Evolutionary conservation across 2,888 invertebrate species (phyloP).

Genomic region (Ariolimax columbianus): DNA sequence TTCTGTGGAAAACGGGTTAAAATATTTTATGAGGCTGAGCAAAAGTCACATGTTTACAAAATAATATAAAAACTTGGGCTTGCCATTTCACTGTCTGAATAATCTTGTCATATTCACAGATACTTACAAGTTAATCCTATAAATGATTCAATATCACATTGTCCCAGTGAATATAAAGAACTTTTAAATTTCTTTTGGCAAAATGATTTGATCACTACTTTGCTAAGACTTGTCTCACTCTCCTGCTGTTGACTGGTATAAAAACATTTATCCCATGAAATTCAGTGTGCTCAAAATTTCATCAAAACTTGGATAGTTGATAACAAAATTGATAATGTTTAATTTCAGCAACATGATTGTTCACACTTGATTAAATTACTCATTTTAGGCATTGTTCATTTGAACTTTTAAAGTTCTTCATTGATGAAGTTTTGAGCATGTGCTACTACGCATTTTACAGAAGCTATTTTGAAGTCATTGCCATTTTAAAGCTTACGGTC

Average conservation of each 20-base stretch:
- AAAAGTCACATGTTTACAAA: neutral
- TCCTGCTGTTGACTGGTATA: constrained; percentile 5
- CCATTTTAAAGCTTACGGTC: neutral
- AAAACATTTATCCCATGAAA: neutral
- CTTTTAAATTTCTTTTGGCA: neutral
- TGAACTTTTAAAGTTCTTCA: neutral
- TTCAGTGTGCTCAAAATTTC: constrained; percentile 32
- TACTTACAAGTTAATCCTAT: neutral
- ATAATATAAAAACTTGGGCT: neutral
- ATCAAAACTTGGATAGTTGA: neutral
- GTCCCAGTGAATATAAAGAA: neutral
- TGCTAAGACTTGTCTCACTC: neutral
- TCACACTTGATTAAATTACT: neutral
- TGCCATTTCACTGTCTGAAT: neutral
- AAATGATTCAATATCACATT: neutral
- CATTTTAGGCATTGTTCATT: neutral
- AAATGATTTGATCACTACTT: constrained; percentile 7
- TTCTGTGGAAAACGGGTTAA: neutral
- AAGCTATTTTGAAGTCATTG: neutral
- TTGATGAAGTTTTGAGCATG: constrained; percentile 39
- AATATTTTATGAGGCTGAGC: neutral
- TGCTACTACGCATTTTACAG: neutral
- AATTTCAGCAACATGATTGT: neutral
- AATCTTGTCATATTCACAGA: neutral
- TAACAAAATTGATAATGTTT: neutral